phyloP scores from a whole-genome alignment of 2,797 vertebrate genomes.

The Acanthurus leucopareius region DNA sequence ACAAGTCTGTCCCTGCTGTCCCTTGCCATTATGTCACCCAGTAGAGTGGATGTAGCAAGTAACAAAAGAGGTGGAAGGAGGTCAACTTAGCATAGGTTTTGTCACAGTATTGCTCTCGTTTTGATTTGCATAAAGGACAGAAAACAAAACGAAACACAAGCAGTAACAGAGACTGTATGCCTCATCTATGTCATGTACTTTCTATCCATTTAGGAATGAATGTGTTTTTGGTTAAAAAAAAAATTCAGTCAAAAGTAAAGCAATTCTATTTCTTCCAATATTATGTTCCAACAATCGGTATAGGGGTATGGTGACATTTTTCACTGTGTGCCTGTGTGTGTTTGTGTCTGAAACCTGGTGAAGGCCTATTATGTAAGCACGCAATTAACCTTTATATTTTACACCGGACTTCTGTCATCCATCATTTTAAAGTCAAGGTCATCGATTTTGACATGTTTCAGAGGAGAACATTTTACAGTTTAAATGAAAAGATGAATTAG shows the following conservation, averaged over 20 bases:
- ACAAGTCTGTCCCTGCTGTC: conserved; percentile 65
- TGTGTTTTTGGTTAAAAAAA: background rate
- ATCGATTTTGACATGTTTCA: conserved; percentile 16
- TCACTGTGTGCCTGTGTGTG: conserved; percentile 5
- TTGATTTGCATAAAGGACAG: conserved; percentile 41
- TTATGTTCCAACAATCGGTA: background rate
- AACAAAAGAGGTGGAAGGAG: conserved; percentile 72
- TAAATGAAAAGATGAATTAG: conserved; percentile 15
- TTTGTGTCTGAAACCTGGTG: conserved; percentile 30
- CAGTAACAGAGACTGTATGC: background rate
- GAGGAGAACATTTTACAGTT: conserved; percentile 21
- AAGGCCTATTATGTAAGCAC: conserved; percentile 30
- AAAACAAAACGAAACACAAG: conserved; percentile 4
- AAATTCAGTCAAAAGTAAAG: background rate
- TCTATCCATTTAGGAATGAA: conserved; percentile 14
- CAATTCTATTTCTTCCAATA: background rate
- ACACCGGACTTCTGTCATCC: conserved; percentile 25
- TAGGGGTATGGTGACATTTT: conserved; percentile 31
- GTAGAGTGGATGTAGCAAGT: conserved; percentile 62
- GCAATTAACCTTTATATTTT: conserved; percentile 55
- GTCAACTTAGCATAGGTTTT: conserved; percentile 72
- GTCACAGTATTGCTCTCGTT: conserved; percentile 50
- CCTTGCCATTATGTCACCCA: conserved; percentile 70
- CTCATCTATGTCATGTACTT: conserved; percentile 11
- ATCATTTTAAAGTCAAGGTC: conserved; percentile 56